Evolutionary conservation across 2,797 vertebrate species (phyloP).

Genomic region (Clamator glandarius): DNA sequence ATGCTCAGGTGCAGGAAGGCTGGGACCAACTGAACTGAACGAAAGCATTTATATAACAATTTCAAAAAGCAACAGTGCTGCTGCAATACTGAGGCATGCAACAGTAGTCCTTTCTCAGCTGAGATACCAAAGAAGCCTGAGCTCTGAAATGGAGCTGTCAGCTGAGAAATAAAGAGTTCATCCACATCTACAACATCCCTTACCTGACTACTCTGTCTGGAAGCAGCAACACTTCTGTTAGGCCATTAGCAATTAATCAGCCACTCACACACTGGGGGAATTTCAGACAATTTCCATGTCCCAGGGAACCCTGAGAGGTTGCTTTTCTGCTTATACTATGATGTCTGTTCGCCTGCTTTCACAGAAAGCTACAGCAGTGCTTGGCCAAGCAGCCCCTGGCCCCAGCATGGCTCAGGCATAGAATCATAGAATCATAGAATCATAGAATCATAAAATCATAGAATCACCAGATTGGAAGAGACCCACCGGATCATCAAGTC

Average conservation of each 20-base stretch:
- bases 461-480: too few relatives aligned
- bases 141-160: not conserved
- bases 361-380: not conserved
- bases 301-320: not conserved
- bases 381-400: not conserved
- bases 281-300: not conserved
- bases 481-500: too few relatives aligned
- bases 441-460: too few relatives aligned
- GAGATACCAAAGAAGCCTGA: not conserved
- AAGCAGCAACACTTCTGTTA: not conserved
- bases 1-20: not conserved
- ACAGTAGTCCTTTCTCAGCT: not conserved
- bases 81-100: not conserved
- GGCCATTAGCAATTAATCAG: not conserved
- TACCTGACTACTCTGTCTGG: not conserved
- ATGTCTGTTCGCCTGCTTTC: accelerated
- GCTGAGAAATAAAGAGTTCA: not conserved
- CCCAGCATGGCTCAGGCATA: accelerated
- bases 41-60: not conserved
- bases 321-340: not conserved
- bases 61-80: not conserved
- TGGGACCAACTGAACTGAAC: not conserved
- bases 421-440: too few relatives aligned
- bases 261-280: not conserved
- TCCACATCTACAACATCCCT: not conserved